A percentile compares a stretch with the other conserved stretches of the same genome.
These are phyloP conservation scores for Aphidius colemani DNA, from an alignment of 2,888 invertebrate species.

Conservation along the genomic window DNA sequence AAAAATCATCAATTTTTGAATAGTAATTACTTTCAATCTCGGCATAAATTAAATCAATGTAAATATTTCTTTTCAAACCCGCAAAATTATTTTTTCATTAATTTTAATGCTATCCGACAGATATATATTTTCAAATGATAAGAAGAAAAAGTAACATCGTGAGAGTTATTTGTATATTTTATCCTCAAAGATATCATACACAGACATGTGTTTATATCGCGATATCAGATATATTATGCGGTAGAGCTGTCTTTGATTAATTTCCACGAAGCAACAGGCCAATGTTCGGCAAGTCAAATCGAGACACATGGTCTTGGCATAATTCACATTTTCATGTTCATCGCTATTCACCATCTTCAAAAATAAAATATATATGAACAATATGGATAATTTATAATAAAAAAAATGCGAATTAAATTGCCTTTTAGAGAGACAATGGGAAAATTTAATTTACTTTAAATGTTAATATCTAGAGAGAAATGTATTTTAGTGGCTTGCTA, in stretches of 20 bases:
- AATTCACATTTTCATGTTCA: not conserved
- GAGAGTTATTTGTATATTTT: no score
- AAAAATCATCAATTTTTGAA: no score
- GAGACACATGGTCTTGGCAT: not conserved
- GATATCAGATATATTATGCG: constrained; percentile 12
- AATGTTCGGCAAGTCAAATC: constrained; percentile 46
- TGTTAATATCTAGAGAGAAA: constrained; percentile 1
- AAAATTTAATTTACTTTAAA: no score
- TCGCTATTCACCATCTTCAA: no score
- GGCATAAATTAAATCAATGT: constrained; percentile 14
- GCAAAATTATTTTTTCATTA: not conserved
- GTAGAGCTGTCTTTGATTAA: constrained; percentile 12
- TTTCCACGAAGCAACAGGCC: constrained; percentile 38
- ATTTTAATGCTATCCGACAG: not conserved
- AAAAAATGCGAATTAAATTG: not conserved
- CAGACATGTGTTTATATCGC: constrained; percentile 9
- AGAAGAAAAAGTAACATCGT: no score
- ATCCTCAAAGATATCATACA: constrained; percentile 5
- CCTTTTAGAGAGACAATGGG: not conserved
- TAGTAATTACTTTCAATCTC: constrained; percentile 1
- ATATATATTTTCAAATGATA: not conserved
- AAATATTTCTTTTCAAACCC: not conserved
- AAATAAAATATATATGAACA: no score
- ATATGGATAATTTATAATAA: no score
- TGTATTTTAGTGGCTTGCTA: not conserved